phyloP scores from a whole-genome alignment of 1,140 invertebrate species.

The Oscheius sp. region DNA sequence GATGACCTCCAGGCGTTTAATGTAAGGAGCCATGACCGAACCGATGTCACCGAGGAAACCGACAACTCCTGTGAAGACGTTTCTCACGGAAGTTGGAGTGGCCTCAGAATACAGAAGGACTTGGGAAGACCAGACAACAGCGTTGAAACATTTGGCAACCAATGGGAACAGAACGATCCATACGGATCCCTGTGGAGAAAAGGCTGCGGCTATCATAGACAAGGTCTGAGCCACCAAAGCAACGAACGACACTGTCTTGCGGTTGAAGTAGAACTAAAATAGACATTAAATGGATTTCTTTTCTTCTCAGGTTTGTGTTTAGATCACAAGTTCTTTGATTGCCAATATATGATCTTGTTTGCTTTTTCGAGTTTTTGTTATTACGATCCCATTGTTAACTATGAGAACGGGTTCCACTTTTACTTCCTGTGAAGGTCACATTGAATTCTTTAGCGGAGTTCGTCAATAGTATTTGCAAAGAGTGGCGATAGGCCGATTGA shows the following conservation, averaged over 20 bases:
- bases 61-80: constrained; percentile 23
- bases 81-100: constrained; percentile 27
- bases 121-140: constrained; percentile 15
- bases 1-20: constrained; percentile 19
- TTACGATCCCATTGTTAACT: no score
- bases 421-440: no score
- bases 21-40: constrained; percentile 25
- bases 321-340: no score
- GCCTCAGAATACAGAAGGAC: constrained; percentile 21
- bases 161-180: constrained; percentile 14
- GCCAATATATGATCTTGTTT: no score
- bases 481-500: no score
- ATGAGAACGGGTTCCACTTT: no score
- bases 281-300: no score
- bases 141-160: constrained; percentile 28
- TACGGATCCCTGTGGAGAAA: not conserved
- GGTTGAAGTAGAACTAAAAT: constrained; percentile 16
- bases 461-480: no score
- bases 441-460: no score
- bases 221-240: constrained; percentile 4
- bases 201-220: constrained; percentile 11
- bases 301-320: no score
- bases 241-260: constrained; percentile 16
- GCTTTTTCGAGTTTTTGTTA: no score
- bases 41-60: constrained; percentile 26